These are phyloP conservation scores for Limnephilus lunatus DNA, from an alignment of 2,888 invertebrate genomes.

Conservation along the genomic window DNA sequence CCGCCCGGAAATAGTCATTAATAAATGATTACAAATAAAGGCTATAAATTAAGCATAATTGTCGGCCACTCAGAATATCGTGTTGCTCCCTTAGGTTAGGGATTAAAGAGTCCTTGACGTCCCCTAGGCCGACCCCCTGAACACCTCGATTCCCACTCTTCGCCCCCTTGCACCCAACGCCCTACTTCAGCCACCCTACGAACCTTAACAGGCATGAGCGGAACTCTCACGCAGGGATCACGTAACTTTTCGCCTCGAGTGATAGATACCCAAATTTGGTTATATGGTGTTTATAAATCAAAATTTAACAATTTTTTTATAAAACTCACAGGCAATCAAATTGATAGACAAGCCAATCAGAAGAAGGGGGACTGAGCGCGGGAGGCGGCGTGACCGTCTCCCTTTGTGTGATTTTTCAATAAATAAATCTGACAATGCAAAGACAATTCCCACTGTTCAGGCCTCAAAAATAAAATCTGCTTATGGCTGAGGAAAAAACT, in stretches of 20 bases:
- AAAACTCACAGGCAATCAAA: no score
- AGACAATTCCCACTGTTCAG: no score
- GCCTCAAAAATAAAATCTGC: no score
- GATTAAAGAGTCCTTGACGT: constrained; percentile 59
- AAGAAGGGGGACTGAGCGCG: no score
- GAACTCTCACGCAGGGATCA: not conserved
- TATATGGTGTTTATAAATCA: no score
- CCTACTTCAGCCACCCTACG: constrained; percentile 32
- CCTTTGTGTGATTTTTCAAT: no score
- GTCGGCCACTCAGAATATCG: constrained; percentile 43
- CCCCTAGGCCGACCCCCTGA: not conserved
- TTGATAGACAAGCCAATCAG: no score
- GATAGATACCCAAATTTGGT: no score
- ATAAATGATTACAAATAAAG: constrained; percentile 8
- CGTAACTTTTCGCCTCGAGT: not conserved
- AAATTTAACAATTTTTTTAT: no score
- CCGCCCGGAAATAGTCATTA: not conserved
- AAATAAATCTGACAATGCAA: no score
- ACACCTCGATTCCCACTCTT: not conserved
- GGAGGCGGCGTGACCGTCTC: no score
- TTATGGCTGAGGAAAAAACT: no score
- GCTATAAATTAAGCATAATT: constrained; percentile 41
- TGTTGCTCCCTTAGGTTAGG: constrained; percentile 56
- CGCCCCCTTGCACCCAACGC: not conserved
- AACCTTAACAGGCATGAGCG: not conserved